Percentiles rank a stretch among this genome's conserved stretches.
phyloP scores from a whole-genome alignment of 2,113 vertebrate species.

The Cranoglanis bouderius region DNA sequence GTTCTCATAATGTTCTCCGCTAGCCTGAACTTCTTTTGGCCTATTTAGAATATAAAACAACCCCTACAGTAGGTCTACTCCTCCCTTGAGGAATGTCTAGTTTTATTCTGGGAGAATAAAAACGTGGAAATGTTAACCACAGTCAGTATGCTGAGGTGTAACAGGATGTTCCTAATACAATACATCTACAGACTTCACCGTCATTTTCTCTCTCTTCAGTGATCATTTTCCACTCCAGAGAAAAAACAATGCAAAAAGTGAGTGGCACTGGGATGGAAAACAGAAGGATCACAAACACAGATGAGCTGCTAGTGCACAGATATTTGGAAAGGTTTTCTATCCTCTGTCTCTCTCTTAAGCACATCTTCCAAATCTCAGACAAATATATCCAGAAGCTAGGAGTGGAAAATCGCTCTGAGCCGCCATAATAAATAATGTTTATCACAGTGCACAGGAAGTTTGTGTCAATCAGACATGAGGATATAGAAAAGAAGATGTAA shows the following conservation, averaged over 20 bases:
- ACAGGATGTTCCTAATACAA: conserved; percentile 15
- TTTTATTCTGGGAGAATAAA: conserved; percentile 5
- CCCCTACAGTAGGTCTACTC: conserved; percentile 9
- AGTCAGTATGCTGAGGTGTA: not conserved
- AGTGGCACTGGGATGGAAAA: conserved; percentile 53
- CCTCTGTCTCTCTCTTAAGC: conserved; percentile 69
- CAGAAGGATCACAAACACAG: conserved; percentile 71
- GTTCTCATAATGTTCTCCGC: conserved; percentile 6
- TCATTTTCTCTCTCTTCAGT: conserved; percentile 68
- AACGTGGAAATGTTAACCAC: conserved; percentile 9
- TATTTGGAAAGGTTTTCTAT: conserved; percentile 65
- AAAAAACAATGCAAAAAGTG: conserved; percentile 6
- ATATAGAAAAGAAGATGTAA: conserved; percentile 64
- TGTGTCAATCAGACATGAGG: conserved; percentile 75
- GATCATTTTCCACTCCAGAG: conserved; percentile 75
- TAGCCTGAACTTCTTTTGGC: not conserved
- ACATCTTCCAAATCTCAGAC: conserved; percentile 78
- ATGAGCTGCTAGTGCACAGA: conserved; percentile 73
- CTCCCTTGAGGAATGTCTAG: conserved; percentile 18
- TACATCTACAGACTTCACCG: not conserved
- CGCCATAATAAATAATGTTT: conserved; percentile 76
- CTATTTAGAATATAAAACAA: conserved; percentile 16
- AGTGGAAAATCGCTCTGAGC: conserved; percentile 70
- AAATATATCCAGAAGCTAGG: conserved; percentile 79
- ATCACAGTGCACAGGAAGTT: conserved; percentile 71